Conservation (phyloP, 2,888 invertebrate species). For the Hyles lineata region DNA sequence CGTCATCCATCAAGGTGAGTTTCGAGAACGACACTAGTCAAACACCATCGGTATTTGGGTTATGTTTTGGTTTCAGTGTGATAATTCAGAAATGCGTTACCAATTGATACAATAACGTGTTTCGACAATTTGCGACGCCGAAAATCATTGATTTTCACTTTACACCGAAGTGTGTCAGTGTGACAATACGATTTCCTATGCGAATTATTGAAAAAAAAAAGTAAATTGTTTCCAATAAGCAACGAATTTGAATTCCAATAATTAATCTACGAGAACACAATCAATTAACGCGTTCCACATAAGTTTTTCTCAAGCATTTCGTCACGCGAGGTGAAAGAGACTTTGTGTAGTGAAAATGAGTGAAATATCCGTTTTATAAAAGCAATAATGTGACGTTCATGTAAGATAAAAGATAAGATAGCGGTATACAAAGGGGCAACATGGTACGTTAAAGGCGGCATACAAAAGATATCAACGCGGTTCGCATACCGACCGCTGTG, state of each 20-base stretch:
- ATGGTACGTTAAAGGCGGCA: conserved; percentile 50
- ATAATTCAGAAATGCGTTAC: conserved; percentile 62
- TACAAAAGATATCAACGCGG: conserved; percentile 81
- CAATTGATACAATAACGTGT: conserved; percentile 61
- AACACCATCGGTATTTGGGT: conserved; percentile 52
- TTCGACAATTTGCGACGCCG: conserved; percentile 61
- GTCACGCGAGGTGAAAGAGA: conserved; percentile 26
- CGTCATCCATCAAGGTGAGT: conserved; percentile 48
- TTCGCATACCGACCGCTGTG: conserved; percentile 44
- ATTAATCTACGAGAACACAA: conserved; percentile 35
- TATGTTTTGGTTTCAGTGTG: conserved; percentile 66
- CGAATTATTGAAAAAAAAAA: conserved; percentile 31
- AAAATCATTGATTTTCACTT: conserved; percentile 57
- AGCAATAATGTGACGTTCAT: conserved; percentile 40
- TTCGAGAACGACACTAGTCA: conserved; percentile 5
- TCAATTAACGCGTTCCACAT: conserved; percentile 46
- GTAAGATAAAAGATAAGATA: conserved; percentile 51
- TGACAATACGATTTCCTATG: conserved; percentile 41
- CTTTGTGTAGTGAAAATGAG: conserved; percentile 34
- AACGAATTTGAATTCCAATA: not conserved
- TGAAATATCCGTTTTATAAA: conserved; percentile 37
- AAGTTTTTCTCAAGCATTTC: conserved; percentile 32
- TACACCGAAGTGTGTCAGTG: conserved; percentile 63
- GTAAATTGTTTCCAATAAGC: conserved; percentile 33
- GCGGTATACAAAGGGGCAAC: conserved; percentile 42